Evolutionary conservation across 2,797 vertebrate species (phyloP), one percentile per base, ranked within the genome.

Genomic region (Telmatherina bonti): DNA sequence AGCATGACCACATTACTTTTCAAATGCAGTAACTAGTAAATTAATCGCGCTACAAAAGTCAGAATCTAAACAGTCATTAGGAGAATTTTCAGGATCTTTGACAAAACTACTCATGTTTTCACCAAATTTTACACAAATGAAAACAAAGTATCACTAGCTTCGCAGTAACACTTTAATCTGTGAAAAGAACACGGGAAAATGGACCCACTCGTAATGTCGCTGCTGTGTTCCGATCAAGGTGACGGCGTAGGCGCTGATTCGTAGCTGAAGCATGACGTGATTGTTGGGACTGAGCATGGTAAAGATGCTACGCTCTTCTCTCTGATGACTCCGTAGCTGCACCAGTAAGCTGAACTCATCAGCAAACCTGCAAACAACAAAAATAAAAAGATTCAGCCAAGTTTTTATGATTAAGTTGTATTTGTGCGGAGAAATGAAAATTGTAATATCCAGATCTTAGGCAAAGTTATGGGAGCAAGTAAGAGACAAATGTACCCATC

Each of bases 201-300:
- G n/a, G 6, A 71, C 95, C 96, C 79, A 97, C 96, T 97, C 96
- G 0, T 97, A 97, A 82, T 96, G 95, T 0, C 94, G 91, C 58
- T 96, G 94, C 62, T 95, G 94, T 0, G 95, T 95, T 70, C 93
- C 94, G 45, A 94, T 92, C 33, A 97, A 95, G 83, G 91, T 93
- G 80, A 97, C 56, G n/a, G 88, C 88, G 0, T 90, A 24, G 7
- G 91, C 89, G 8, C 84, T 95, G 66, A 96, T 75, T 62, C 95
- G 89, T 57, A 97, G 93, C 91, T 97, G 96, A 76, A 97, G 94
- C 58, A 94, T 86, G 56, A 97, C 70, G 0, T 91, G 91, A 43
- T 91, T 92, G 22, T 91, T 90, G 0, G 84, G 92, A 78, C 93
- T 93, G 15, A 97, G 91, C 85, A 96, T 80, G 51, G 95, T 95